Percentiles rank a stretch among this genome's conserved stretches.
Evolutionary conservation across 2,797 vertebrate species (phyloP).

Genomic region (Denticeps clupeoides): DNA sequence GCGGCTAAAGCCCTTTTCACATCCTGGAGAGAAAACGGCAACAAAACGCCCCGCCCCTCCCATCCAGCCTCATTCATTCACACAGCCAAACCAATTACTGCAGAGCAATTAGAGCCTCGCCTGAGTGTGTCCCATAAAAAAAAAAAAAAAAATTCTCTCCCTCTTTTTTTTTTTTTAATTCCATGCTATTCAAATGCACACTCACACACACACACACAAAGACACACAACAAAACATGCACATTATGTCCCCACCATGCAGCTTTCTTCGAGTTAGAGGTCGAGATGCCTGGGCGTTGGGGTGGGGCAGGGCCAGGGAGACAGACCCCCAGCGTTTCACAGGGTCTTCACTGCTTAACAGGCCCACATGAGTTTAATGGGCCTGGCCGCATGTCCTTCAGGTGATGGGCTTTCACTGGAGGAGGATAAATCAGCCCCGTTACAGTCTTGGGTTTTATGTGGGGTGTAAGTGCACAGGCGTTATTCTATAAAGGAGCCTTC

Average conservation of each 20-base stretch:
- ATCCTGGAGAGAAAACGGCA: no score
- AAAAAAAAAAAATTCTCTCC: no score
- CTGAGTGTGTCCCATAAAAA: no score
- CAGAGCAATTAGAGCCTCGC: no score
- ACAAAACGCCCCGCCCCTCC: no score
- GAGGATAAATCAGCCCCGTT: slow-evolving; percentile 44
- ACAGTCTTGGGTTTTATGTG: slow-evolving; percentile 25
- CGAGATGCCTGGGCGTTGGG: slow-evolving; percentile 5
- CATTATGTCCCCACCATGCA: not conserved
- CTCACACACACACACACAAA: not conserved
- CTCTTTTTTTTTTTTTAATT: no score
- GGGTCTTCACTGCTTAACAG: slow-evolving; percentile 17
- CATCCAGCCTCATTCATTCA: no score
- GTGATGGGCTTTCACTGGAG: slow-evolving; percentile 44
- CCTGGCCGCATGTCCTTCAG: slow-evolving; percentile 49
- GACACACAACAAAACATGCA: not conserved
- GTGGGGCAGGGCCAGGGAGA: slow-evolving; percentile 7
- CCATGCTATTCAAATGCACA: no score
- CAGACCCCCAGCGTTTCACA: slow-evolving; percentile 22
- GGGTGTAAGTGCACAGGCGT: slow-evolving; percentile 42
- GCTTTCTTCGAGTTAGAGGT: slow-evolving; percentile 11
- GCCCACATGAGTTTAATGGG: slow-evolving; percentile 50
- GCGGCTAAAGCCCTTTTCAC: no score
- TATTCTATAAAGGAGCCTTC: no score
- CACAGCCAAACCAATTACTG: no score